Evolutionary conservation across 2,888 invertebrate species (phyloP), one percentile per base, ranked within the genome.

Genomic region (Fragum fragum): DNA sequence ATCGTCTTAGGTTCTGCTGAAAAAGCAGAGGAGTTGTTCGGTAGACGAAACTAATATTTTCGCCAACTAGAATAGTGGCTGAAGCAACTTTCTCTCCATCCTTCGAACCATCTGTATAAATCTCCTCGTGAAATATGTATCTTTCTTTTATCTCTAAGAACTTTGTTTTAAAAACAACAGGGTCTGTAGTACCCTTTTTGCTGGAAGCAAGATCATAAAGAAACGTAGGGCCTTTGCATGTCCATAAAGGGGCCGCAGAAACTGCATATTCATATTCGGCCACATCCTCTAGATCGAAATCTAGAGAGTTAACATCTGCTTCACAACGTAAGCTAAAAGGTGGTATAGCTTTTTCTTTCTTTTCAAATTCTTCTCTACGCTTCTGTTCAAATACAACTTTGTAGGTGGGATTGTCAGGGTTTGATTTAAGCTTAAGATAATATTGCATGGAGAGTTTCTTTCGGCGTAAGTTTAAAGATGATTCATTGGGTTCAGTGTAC

Each of bases 61-160:
- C 7, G 39, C 32, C 26, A 23, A 29, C 36, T 1, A 52, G 21
- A 28, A 70, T 26, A 23, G n/a, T 16, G 11, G 70, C 73, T 32
- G 47, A 68, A 28, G 18, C 73, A 36, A 73, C 59, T 53, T 29
- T 68, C 1, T 53, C 39, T 16, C 36, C 77, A 32, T 53, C 55
- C 36, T 72, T 77, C 18, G 72, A 77, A 36, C 77, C 77, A 63
- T 77, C 77, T 23, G 77, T 77, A 18, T 36, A 36, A 6, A 36
- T 36, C 32, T 36, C 32, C 9, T 36, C 5, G 9, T 36, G 9
- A 6, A 9, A 36, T 6, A 9, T 36, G 32, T 36, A 36, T 36
- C 9, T 36, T 36, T 36, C 32, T 36, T 36, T 36, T 3, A 36
- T 9, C 9, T 36, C 32, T 9, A 36, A 36, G 32, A 36, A 36